Percentiles rank a stretch among this genome's conserved stretches.
These are phyloP conservation scores for Physocephala rufipes DNA, from an alignment of 2,888 invertebrate species.

Conservation along the genomic window DNA sequence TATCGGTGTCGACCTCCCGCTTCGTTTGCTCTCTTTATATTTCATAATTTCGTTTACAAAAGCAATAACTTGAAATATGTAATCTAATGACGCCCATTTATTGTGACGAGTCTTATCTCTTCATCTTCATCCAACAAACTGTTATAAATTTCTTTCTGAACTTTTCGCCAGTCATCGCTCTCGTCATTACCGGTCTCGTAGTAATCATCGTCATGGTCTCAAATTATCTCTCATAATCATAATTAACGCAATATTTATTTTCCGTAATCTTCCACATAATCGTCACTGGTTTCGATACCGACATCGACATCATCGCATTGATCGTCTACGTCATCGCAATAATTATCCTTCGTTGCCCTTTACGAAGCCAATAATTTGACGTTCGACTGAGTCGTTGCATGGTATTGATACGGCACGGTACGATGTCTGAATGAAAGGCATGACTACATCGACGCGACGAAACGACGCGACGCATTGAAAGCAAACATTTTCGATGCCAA, in stretches of 20 bases:
- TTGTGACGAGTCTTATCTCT: not conserved
- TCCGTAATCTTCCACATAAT: not conserved
- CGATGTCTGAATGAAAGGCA: not conserved
- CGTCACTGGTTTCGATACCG: not conserved
- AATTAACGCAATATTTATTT: not conserved
- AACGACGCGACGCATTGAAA: conserved; percentile 23
- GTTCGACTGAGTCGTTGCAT: not conserved
- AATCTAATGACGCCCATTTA: too few relatives aligned
- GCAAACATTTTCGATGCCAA: conserved; percentile 50
- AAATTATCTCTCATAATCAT: not conserved
- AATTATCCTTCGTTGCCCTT: not conserved
- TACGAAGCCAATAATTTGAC: not conserved
- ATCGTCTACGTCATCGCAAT: conserved; percentile 6
- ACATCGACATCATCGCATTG: not conserved
- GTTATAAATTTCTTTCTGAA: not conserved
- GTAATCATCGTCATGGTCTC: not conserved
- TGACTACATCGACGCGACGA: not conserved
- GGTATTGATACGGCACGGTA: not conserved
- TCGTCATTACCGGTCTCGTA: not conserved
- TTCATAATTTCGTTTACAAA: too few relatives aligned
- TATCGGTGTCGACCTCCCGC: not conserved
- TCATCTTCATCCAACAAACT: not conserved
- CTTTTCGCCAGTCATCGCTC: not conserved
- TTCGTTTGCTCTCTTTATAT: not conserved
- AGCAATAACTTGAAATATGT: too few relatives aligned